These are phyloP conservation scores for Colossoma macropomum DNA, from an alignment of 2,113 vertebrate genomes.

Conservation along the genomic window DNA sequence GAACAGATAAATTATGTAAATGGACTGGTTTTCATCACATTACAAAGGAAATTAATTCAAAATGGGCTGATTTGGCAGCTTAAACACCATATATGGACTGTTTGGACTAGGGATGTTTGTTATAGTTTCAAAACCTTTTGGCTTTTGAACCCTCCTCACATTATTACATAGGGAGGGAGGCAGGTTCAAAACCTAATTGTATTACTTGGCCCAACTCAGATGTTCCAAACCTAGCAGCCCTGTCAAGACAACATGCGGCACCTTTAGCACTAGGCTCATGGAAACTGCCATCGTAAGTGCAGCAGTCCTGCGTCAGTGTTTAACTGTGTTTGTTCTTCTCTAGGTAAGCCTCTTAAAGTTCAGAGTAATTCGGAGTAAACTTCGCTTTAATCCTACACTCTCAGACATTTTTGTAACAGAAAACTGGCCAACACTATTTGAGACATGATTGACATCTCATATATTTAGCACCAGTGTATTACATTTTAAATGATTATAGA, in stretches of 20 bases:
- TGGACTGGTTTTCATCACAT: too few species aligned
- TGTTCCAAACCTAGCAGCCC: background rate
- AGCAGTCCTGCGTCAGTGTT: background rate
- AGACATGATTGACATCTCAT: too few species aligned
- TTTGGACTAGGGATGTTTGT: too few species aligned
- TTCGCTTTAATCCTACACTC: background rate
- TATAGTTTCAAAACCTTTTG: too few species aligned
- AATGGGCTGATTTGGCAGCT: too few species aligned
- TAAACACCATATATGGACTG: too few species aligned
- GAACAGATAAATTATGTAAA: too few species aligned
- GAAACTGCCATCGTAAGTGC: background rate
- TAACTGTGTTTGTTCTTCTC: slow-evolving; percentile 3
- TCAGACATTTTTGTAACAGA: background rate
- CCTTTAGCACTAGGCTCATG: background rate
- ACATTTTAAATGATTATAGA: too few species aligned
- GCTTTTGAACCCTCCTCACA: too few species aligned
- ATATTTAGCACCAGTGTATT: too few species aligned
- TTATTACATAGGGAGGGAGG: background rate
- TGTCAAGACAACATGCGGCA: background rate
- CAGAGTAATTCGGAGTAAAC: background rate
- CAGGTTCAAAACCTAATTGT: slow-evolving; percentile 1
- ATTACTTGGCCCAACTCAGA: background rate
- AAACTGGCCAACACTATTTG: background rate
- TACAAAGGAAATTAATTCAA: too few species aligned
- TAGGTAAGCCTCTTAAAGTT: slow-evolving; percentile 27